phyloP scores from a whole-genome alignment of 2,113 vertebrate species.

The Hemiprocne comata region DNA sequence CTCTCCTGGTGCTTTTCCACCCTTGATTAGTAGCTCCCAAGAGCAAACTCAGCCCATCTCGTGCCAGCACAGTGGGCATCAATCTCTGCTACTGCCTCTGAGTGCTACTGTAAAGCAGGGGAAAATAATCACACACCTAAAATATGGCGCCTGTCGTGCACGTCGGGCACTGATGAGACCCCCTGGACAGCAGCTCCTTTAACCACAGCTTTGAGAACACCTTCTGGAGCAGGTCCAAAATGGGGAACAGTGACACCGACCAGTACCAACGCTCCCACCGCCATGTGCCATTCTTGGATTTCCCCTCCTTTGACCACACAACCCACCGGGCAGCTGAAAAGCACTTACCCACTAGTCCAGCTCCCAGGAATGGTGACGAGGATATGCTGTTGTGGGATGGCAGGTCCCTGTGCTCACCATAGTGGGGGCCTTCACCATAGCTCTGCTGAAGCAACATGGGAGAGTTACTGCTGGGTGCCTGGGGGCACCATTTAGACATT shows the following conservation, averaged over 20 bases:
- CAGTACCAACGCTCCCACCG: accelerated
- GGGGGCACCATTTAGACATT: background rate
- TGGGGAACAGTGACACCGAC: accelerated
- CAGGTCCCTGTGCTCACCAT: slow-evolving; percentile 86
- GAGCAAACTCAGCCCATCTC: background rate
- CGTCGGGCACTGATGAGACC: background rate
- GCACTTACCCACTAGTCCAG: slow-evolving; percentile 88
- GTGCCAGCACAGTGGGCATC: accelerated
- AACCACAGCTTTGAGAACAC: background rate
- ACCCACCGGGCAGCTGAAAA: background rate
- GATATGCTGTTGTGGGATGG: slow-evolving; percentile 76
- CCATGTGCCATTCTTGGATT: accelerated
- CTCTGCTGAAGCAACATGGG: slow-evolving; percentile 68
- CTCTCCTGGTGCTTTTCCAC: background rate
- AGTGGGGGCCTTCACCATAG: slow-evolving; percentile 89
- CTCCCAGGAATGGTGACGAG: slow-evolving; percentile 89
- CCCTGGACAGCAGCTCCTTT: background rate
- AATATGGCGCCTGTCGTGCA: background rate
- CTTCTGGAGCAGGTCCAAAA: background rate
- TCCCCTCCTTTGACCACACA: background rate
- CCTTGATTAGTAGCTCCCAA: background rate
- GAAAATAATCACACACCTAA: background rate
- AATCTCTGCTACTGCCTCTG: background rate
- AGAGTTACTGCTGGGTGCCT: accelerated
- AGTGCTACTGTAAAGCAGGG: background rate